Evolutionary conservation across 2,888 invertebrate species (phyloP), one percentile per base, ranked within the genome.

Genomic region (Catocala fraxini): DNA sequence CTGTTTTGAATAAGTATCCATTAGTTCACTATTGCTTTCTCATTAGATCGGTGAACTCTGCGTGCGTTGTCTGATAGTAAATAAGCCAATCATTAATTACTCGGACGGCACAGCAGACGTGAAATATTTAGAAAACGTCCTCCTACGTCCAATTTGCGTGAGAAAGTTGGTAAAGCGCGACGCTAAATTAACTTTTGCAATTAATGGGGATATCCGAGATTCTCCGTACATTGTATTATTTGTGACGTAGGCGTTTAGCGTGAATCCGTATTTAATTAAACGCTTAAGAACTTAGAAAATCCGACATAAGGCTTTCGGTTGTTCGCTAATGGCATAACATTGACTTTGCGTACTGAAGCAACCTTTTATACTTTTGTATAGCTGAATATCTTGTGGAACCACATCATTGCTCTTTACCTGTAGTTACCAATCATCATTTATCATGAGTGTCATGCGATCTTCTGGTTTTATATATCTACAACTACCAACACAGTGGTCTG

Each of bases 81-180:
- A 88, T 86, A 79, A 84, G 77, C 63, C 62, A 77, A 82, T 84
- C 79, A 86, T 88, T 89, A 88, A 86, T 89, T 86, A 87, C 83
- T 78, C 75, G 68, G 63, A 71, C 76, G 76, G 70, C 70, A 63
- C 77, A 69, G 76, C 75, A 79, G 80, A 82, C 80, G 79, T 84
- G 80, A 83, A 85, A 84, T 85, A 87, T 86, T 86, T 83, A 83
- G 83, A 83, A 85, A 85, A 83, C 82, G 79, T 84, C 87, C 83
- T 79, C 85, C 86, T 82, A 85, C 86, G 77, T 78, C 72, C 80
- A 79, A 84, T 83, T 82, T 83, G 80, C 78, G 78, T 82, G 82
- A 81, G 83, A 85, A 85, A 82, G 78, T 77, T 67, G 70, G 63
- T 76, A 74, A 82, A 79, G 75, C 78, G 72, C 71, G 57, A 54